These are phyloP conservation scores for Heteropelma amictum DNA, from an alignment of 2,888 invertebrate species.

Conservation along the genomic window DNA sequence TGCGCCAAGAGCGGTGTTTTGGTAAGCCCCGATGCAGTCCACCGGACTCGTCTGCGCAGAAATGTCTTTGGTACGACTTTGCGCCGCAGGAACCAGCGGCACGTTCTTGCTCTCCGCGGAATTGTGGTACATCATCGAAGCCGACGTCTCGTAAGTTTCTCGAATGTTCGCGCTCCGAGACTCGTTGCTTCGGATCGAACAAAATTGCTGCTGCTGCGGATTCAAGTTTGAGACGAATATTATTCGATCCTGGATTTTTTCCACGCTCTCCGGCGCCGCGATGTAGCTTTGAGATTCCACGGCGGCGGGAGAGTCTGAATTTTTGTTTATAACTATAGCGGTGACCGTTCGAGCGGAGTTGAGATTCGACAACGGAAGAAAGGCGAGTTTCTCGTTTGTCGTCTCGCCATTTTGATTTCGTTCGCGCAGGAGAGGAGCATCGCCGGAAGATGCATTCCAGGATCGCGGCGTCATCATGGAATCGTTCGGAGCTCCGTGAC, in stretches of 20 bases:
- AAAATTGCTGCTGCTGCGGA: constrained; percentile 34
- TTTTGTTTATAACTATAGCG: constrained; percentile 4
- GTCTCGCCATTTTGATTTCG: neutral
- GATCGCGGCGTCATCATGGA: constrained; percentile 61
- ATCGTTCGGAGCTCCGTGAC: constrained; percentile 23
- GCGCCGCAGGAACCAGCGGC: neutral
- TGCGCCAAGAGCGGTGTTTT: neutral
- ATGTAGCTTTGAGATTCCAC: constrained; percentile 13
- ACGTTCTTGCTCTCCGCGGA: neutral
- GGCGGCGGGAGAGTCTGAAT: neutral
- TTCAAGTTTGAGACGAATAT: constrained; percentile 39
- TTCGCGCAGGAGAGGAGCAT: constrained; percentile 8
- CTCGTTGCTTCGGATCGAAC: constrained; percentile 8
- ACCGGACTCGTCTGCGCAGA: neutral
- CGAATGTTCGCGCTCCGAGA: neutral
- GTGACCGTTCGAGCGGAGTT: neutral
- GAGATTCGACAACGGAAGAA: neutral
- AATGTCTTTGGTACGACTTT: neutral
- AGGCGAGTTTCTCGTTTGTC: constrained; percentile 3
- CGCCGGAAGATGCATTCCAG: constrained; percentile 61
- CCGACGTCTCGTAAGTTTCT: neutral
- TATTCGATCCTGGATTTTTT: constrained; percentile 35
- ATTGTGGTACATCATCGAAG: constrained; percentile 6
- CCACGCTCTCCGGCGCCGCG: neutral
- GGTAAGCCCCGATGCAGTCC: neutral